Base-by-base conservation (phyloP, 2,113 vertebrate genomes). In the Gasterosteus aculeatus region DNA sequence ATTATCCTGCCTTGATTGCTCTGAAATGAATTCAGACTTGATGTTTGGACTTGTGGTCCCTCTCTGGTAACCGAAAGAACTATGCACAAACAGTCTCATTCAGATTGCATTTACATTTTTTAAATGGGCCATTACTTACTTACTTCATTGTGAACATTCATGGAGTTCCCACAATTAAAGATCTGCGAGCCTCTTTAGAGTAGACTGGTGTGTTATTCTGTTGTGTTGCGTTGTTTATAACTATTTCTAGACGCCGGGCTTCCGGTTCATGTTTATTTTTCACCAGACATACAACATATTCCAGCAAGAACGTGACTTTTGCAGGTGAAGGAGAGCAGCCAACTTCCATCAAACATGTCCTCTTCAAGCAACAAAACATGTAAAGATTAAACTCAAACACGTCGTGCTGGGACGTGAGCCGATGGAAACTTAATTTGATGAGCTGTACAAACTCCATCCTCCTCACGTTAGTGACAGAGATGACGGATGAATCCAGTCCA, bases 91-190 rank as follows among this genome's bases (percentile, higher is more conserved):
- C 66, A 72, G 69, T 41, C 58, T 15, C 41, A 33, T 60, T 57
- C 61, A 49, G 58, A 65, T 77, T 19, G n/a, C 58, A n/a, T 38
- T 44, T 26, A 72, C 65, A 81, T 80, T 72, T 66, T 82, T 77
- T 74, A 83, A 85, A 81, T 74, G 57, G 66, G 83, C 63, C 74
- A 78, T 85, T 84, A 75, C 22, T 26, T 1, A 26, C 22, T 26
- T 26, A 26, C 72, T 75, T 77, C 51, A 66, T 69, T 67, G n/a
- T 9, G 57, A 74, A 49, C 61, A 71, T 74, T 51, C 38, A 51
- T 60, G 46, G 69, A 70, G 61, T 19, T 67, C 22, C 46, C 56
- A 47, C 77, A 88, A 86, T 70, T 53, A 90, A 62, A 8, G 10
- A 15, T 61, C 62, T 64, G 74, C 59, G 19, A 29, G 47, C 53